Evolutionary conservation across 1,140 invertebrate genomes (phyloP).

Genomic region (Zaprionus nigranus): DNA sequence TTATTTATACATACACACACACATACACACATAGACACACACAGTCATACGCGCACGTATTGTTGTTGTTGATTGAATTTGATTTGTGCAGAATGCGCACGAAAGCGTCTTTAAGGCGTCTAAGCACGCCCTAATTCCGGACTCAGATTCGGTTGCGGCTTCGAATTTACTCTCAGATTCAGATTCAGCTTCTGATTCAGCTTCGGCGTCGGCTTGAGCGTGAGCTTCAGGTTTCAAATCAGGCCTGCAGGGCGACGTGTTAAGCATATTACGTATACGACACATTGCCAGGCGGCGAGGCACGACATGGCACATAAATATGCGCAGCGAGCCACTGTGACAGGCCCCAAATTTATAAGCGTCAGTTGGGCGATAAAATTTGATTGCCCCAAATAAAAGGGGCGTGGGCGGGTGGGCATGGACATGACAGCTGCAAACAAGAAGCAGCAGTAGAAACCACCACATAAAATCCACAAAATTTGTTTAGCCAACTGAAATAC

Average conservation of each 20-base stretch:
- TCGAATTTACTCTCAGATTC: neutral
- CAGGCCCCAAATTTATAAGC: conserved; percentile 72
- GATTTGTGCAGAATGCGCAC: conserved; percentile 46
- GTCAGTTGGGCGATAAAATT: conserved; percentile 77
- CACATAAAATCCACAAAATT: conserved; percentile 43
- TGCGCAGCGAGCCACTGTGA: conserved; percentile 55
- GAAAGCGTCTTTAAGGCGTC: conserved; percentile 42
- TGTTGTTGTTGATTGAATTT: conserved; percentile 65
- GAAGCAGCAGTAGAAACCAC: neutral
- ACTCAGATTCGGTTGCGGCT: neutral
- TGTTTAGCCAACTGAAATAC: conserved; percentile 41
- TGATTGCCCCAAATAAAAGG: conserved; percentile 73
- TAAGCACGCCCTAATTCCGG: conserved; percentile 13
- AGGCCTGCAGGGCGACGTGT: conserved; percentile 48
- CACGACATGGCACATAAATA: conserved; percentile 58
- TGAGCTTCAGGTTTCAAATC: conserved; percentile 22
- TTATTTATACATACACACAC: conserved; percentile 30
- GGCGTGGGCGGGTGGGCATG: neutral
- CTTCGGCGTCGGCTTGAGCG: neutral
- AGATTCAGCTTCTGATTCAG: neutral
- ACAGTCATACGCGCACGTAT: neutral
- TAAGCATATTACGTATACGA: conserved; percentile 73
- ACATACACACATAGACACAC: conserved; percentile 1
- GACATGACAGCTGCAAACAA: conserved; percentile 17
- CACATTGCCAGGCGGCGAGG: conserved; percentile 25